A percentile compares a stretch with the other conserved stretches of the same genome.
phyloP scores from a whole-genome alignment of 2,888 invertebrate genomes.

The Diarsia dahlii region DNA sequence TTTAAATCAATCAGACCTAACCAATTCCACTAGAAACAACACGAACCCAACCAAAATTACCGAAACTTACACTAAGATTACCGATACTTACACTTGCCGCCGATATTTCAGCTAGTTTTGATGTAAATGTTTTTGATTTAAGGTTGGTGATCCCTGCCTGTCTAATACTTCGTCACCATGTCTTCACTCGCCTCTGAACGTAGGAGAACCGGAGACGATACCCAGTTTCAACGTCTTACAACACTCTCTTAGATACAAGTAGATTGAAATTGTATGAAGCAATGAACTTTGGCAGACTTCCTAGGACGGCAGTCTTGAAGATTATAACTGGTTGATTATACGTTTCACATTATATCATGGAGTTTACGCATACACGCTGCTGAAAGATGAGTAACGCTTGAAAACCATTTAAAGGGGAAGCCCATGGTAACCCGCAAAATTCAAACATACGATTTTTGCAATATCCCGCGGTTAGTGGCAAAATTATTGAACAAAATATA shows the following conservation, averaged over 20 bases:
- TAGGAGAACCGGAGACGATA: not conserved
- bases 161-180: not conserved
- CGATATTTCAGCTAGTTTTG: not conserved
- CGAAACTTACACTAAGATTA: no score
- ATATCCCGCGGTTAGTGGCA: no score
- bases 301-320: not conserved
- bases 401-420: no score
- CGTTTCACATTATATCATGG: no score
- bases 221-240: not conserved
- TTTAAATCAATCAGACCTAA: no score
- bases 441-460: no score
- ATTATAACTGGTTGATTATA: not conserved
- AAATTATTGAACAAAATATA: no score
- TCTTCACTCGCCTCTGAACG: not conserved
- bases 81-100: no score
- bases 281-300: slow-evolving; percentile 42
- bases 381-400: no score
- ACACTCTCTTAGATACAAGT: not conserved
- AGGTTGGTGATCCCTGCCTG: not conserved
- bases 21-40: not conserved
- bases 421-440: no score
- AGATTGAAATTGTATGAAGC: slow-evolving; percentile 16
- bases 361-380: no score
- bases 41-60: no score
- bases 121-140: not conserved